These are phyloP conservation scores for Drosophila quasianomalipes DNA, from an alignment of 2,888 invertebrate species.

Conservation along the genomic window DNA sequence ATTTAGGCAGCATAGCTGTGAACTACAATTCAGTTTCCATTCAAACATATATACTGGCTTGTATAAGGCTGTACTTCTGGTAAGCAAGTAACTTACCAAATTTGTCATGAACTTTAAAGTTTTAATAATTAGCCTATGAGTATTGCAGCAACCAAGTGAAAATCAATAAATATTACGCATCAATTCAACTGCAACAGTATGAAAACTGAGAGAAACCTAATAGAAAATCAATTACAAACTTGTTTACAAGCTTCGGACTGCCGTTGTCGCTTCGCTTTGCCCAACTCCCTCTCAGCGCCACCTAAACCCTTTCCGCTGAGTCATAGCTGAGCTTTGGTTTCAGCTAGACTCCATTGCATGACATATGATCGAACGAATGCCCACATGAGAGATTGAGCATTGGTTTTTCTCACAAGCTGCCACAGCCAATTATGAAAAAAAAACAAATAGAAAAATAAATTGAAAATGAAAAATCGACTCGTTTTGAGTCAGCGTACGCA, in stretches of 20 bases:
- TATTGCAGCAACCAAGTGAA: slow-evolving; percentile 4
- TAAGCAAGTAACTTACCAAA: not conserved
- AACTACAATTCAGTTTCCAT: not conserved
- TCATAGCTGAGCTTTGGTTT: slow-evolving; percentile 19
- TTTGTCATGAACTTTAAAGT: not conserved
- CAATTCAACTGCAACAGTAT: not conserved
- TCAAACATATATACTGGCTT: not conserved
- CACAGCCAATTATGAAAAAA: slow-evolving; percentile 48
- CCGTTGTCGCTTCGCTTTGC: not conserved
- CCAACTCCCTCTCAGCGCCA: not conserved
- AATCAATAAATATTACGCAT: slow-evolving; percentile 6
- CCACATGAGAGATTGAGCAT: slow-evolving; percentile 42
- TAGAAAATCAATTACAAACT: slow-evolving; percentile 36
- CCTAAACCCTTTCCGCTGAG: slow-evolving; percentile 49
- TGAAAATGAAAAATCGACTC: slow-evolving; percentile 19
- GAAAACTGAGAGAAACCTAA: slow-evolving; percentile 4
- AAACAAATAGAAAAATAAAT: slow-evolving; percentile 18
- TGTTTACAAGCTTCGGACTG: slow-evolving; percentile 3
- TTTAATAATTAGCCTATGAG: not conserved
- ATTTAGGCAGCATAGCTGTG: not conserved
- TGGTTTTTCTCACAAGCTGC: slow-evolving; percentile 57
- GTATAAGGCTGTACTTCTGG: not conserved
- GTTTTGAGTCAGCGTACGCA: slow-evolving; percentile 61
- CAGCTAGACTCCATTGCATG: slow-evolving; percentile 26
- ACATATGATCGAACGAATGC: slow-evolving; percentile 38